A percentile compares a stretch with the other conserved stretches of the same genome.
phyloP scores from a whole-genome alignment of 2,888 invertebrate species.

The Parnassius orleans region DNA sequence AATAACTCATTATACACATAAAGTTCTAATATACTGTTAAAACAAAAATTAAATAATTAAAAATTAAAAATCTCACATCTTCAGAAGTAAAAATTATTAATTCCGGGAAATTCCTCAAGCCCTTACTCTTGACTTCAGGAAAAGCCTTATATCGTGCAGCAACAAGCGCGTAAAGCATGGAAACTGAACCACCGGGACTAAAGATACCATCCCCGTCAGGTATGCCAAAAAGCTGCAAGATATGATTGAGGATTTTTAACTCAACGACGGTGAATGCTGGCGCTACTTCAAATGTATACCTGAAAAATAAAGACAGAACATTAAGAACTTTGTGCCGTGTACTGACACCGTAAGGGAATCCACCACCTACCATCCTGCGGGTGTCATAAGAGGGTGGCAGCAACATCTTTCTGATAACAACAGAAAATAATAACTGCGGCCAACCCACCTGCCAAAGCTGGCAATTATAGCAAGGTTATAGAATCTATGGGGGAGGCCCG shows the following conservation, averaged over 20 bases:
- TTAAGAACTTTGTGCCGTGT: too few species aligned
- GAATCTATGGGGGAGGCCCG: too few species aligned
- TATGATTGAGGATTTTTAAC: constrained; percentile 81
- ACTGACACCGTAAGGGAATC: too few species aligned
- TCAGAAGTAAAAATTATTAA: constrained; percentile 88
- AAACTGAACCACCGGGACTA: constrained; percentile 89
- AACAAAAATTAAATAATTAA: too few species aligned
- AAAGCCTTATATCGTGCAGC: constrained; percentile 85
- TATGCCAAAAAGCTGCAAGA: constrained; percentile 83
- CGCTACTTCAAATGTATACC: constrained; percentile 90
- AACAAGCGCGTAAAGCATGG: constrained; percentile 89
- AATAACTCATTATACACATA: too few species aligned
- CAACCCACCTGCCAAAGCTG: too few species aligned
- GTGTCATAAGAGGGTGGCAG: too few species aligned
- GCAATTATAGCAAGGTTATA: too few species aligned
- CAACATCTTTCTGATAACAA: too few species aligned
- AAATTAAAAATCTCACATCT: constrained; percentile 75
- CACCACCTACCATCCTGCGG: too few species aligned
- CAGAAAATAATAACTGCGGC: too few species aligned
- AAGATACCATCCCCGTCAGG: constrained; percentile 88
- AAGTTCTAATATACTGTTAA: too few species aligned
- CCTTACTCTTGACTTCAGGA: constrained; percentile 86
- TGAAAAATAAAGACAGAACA: constrained; percentile 46
- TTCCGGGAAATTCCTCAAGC: constrained; percentile 82
- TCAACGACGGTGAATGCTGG: constrained; percentile 90